Base-by-base conservation (phyloP, 2,797 vertebrate genomes). In the Phrynocephalus forsythii region DNA sequence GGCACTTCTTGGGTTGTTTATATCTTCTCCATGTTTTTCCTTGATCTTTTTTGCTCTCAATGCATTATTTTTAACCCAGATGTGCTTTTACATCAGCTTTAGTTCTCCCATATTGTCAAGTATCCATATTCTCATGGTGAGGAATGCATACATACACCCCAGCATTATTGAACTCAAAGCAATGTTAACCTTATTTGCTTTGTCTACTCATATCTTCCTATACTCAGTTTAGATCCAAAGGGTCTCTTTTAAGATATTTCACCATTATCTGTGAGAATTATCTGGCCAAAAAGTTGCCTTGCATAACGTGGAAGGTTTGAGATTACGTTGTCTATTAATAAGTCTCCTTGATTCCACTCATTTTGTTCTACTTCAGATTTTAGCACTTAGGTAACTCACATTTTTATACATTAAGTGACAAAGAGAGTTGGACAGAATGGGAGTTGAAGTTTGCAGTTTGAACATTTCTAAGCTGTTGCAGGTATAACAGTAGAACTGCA, bases 391-490 rank as follows among this genome's bases (percentile, higher is more conserved):
- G 56, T 80, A 68, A 79, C 22, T 72, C 82, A 26, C 24, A 71
- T n/a, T 63, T 38, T 3, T 73, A 38, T 72, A 84, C 33, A 73
- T 24, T 88, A 77, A 88, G 24, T 71, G 22, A 72, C 11, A 22
- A 52, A 18, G 48, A 33, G 79, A 48, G 3, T 24, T 13, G 87
- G 52, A 52, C 24, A 89, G 13, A 81, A 85, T 79, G 1, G 28
- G 2, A 5, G 56, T 82, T 89, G 5, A 1, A n/a, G 6, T 81
- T 89, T 86, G 48, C 71, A 88, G 87, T 56, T 0, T 1, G 50
- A 86, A 79, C 48, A 6, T 91, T 87, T 44, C 30, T 83, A 72
- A 91, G 76, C 44, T 79, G 28, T 78, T 87, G n/a, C 0, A 85
- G 69, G 15, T 0, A 52, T 69, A 73, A 30, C 38, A 30, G 81